phyloP scores from a whole-genome alignment of 2,797 vertebrate genomes.

The Melanogrammus aeglefinus region DNA sequence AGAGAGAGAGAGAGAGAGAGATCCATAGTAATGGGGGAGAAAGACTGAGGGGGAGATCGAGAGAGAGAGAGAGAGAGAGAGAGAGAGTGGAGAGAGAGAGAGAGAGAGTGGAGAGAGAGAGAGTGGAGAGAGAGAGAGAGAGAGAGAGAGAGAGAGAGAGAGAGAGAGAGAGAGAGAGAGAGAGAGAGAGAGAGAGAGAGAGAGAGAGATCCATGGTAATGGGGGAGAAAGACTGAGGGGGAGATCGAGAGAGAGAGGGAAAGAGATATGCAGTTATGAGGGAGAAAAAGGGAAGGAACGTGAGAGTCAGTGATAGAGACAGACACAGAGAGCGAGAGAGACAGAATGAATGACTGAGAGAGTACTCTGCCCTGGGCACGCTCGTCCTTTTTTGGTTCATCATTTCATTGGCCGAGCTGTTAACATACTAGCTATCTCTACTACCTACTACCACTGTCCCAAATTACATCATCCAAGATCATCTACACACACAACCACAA shows the following conservation, averaged over 20 bases:
- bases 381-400: neutral
- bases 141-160: no score
- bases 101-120: no score
- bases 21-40: no score
- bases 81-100: no score
- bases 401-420: neutral
- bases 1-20: no score
- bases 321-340: neutral
- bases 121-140: no score
- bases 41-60: no score
- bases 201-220: neutral
- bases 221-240: no score
- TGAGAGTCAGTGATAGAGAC: neutral
- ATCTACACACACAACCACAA: constrained; percentile 74
- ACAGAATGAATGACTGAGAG: neutral
- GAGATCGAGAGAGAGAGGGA: neutral
- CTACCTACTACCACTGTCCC: neutral
- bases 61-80: no score
- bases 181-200: no score
- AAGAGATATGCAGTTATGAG: neutral
- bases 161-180: no score
- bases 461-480: neutral
- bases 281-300: neutral
- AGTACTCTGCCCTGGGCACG: neutral
- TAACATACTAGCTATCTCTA: neutral